Evolutionary conservation across 1,140 invertebrate genomes (phyloP), one percentile per base, ranked within the genome.

Genomic region (Diuraphis noxia): DNA sequence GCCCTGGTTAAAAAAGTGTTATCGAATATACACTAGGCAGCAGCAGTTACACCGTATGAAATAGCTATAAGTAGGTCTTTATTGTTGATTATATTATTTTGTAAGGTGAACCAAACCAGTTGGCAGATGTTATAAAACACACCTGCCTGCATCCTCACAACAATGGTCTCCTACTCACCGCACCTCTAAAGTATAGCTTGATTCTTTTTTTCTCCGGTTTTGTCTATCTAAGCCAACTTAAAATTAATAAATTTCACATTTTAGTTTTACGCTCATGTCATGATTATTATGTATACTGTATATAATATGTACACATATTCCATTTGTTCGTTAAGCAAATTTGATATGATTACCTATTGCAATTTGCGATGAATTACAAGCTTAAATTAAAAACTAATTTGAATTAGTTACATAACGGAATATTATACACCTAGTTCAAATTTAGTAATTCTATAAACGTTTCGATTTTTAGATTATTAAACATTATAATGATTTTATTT

Each of bases 61-160:
- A 77, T 91, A 82, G 77, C 43, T 81, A 82, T 91, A 91, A 82
- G 89, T 91, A 91, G 89, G 89, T 91, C 89, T 91, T 91, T 91
- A 91, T 91, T 91, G 89, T 91, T 91, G 89, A 81, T 91, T 91
- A 91, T 91, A 82, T 90, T 90, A 90, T 91, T 88, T 91, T 91
- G 89, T 91, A 91, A 91, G 89, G 89, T 91, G 89, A 91, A 79
- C 89, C 89, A 91, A 91, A 91, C 89, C 89, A 91, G 89, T 91
- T 81, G 89, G 89, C 89, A 91, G 89, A 91, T 91, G 89, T 91
- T 91, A 49, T 81, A 91, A 91, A 91, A 91, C 89, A 91, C 89
- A 91, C 89, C 89, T 91, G 89, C 89, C 89, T 91, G 89, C 89
- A 91, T 91, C 89, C 89, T 91, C 43, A 81, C 77, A 91, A 82